Evolutionary conservation across 2,888 invertebrate species (phyloP).

Genomic region (Tetrapedia diversipes): DNA sequence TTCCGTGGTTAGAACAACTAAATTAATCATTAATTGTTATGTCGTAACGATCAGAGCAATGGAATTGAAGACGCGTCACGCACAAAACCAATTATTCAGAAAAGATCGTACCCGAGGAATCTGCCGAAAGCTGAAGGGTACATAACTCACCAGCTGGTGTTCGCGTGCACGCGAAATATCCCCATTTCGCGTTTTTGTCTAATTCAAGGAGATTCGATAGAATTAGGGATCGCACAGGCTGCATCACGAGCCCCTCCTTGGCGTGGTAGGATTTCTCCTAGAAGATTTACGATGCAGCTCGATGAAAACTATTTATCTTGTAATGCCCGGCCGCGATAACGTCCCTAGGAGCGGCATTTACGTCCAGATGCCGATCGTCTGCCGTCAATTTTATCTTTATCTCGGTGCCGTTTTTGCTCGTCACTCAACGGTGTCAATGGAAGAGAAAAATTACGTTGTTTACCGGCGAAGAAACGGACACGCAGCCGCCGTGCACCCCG

Average conservation of each 20-base stretch:
- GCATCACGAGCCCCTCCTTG: constrained; percentile 42
- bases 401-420: constrained; percentile 47
- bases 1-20: too few relatives aligned
- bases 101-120: too few relatives aligned
- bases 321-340: constrained; percentile 63
- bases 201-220: constrained; percentile 25
- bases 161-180: background rate
- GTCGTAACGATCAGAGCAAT: too few relatives aligned
- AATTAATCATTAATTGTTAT: too few relatives aligned
- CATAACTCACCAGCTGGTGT: too few relatives aligned
- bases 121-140: too few relatives aligned
- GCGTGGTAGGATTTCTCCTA: constrained; percentile 62
- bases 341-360: constrained; percentile 53
- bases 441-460: constrained; percentile 56
- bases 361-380: constrained; percentile 58
- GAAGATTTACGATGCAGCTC: constrained; percentile 75
- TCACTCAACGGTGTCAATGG: constrained; percentile 28
- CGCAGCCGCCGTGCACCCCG: background rate
- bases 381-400: constrained; percentile 61
- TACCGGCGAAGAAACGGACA: constrained; percentile 2
- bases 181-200: constrained; percentile 8
- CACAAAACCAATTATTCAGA: too few relatives aligned
- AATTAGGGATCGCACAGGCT: constrained; percentile 25
- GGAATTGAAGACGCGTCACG: too few relatives aligned
- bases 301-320: constrained; percentile 79